Percentiles rank a stretch among this genome's conserved stretches.
Evolutionary conservation across 2,888 invertebrate species (phyloP).

Genomic region (Escarpia spicata): DNA sequence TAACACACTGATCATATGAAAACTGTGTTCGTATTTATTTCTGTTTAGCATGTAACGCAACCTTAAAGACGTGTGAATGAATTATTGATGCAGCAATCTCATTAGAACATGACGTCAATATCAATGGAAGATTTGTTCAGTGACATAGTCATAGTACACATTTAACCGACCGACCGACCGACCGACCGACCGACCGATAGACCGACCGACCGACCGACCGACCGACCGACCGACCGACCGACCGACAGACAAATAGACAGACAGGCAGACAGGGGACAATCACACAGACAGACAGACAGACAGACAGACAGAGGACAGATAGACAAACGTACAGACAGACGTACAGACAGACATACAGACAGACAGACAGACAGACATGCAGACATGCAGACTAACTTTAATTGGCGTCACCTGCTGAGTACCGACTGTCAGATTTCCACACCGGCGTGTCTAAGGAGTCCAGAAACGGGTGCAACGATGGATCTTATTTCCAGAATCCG

Average conservation of each 20-base stretch:
- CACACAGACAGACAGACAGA: too few relatives aligned
- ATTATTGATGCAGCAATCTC: not conserved
- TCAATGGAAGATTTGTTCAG: not conserved
- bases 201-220: too few relatives aligned
- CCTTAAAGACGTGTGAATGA: not conserved
- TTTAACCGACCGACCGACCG: not conserved
- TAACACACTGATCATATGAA: not conserved
- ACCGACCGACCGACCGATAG: too few relatives aligned
- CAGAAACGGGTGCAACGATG: not conserved
- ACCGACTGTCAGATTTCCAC: not conserved
- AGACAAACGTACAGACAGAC: too few relatives aligned
- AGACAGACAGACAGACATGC: too few relatives aligned
- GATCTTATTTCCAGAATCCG: not conserved
- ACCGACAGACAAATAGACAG: too few relatives aligned
- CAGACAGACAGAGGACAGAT: too few relatives aligned
- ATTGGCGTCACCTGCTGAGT: not conserved
- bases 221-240: too few relatives aligned
- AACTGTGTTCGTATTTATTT: not conserved
- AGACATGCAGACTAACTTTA: too few relatives aligned
- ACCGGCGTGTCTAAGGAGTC: not conserved
- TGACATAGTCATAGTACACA: not conserved
- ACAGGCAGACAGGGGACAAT: too few relatives aligned
- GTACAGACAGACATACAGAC: too few relatives aligned
- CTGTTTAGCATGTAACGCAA: not conserved
- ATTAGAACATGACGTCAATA: not conserved